These are phyloP conservation scores for Venustaconcha ellipsiformis DNA, from an alignment of 1,140 invertebrate genomes.

Conservation along the genomic window DNA sequence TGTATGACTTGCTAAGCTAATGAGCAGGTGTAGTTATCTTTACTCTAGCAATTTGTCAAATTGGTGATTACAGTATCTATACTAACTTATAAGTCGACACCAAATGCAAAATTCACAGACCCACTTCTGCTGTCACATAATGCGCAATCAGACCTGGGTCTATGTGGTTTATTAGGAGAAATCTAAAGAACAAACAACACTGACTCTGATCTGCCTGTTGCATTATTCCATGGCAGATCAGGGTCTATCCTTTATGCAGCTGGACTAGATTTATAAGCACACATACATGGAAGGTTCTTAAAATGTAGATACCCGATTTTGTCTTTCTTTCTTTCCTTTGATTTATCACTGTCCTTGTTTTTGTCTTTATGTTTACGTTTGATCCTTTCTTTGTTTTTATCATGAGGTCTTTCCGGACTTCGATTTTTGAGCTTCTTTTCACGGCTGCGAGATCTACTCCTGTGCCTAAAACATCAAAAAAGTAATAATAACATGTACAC, in stretches of 20 bases:
- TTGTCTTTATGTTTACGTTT: conserved; percentile 42
- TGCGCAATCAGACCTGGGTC: not conserved
- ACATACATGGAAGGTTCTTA: conserved; percentile 1
- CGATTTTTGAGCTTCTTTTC: conserved; percentile 43
- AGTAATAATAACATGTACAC: no score
- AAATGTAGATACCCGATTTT: not conserved
- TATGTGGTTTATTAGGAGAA: not conserved
- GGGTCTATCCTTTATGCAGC: not conserved
- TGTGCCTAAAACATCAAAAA: not conserved
- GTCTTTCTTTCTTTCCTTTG: conserved; percentile 30
- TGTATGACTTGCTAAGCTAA: no score
- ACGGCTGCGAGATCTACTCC: conserved; percentile 22
- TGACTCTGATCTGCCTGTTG: no score
- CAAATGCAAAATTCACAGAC: no score
- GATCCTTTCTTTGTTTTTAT: conserved; percentile 35
- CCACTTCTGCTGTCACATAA: no score
- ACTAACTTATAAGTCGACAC: no score
- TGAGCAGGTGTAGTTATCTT: no score
- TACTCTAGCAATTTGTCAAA: no score
- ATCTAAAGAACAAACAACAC: not conserved
- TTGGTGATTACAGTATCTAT: no score
- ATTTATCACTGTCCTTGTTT: conserved; percentile 38
- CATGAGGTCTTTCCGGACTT: conserved; percentile 43
- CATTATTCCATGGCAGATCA: not conserved
- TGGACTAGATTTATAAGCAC: not conserved